Percentiles rank a stretch among this genome's conserved stretches.
These are phyloP conservation scores for Dendrolimus pini DNA, from an alignment of 2,888 invertebrate species.

Conservation along the genomic window DNA sequence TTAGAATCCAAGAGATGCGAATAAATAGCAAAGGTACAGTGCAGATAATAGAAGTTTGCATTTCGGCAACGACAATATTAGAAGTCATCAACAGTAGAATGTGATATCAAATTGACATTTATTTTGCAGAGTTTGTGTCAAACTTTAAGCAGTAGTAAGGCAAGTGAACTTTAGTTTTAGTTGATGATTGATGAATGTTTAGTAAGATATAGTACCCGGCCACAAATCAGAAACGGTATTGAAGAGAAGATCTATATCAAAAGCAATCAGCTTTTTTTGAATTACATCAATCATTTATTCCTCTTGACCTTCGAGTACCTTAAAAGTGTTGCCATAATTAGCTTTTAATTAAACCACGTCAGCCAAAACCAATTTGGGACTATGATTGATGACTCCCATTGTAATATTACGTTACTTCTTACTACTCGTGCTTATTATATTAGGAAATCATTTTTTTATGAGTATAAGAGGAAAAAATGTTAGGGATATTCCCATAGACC, in stretches of 20 bases:
- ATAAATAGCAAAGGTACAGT: too few relatives aligned
- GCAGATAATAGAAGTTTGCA: too few relatives aligned
- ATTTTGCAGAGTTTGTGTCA: too few relatives aligned
- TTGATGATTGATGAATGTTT: too few relatives aligned
- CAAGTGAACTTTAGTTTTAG: too few relatives aligned
- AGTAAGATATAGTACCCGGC: too few relatives aligned
- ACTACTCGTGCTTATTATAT: background rate
- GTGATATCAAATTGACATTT: too few relatives aligned
- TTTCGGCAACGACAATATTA: too few relatives aligned
- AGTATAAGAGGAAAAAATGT: background rate
- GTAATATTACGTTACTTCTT: constrained; percentile 10
- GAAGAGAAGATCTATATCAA: background rate
- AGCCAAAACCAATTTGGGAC: constrained; percentile 21
- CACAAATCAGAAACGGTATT: background rate
- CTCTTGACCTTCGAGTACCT: background rate
- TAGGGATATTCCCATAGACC: too few relatives aligned
- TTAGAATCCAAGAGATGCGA: too few relatives aligned
- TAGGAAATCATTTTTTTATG: background rate
- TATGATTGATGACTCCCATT: constrained; percentile 43
- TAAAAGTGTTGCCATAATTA: constrained; percentile 32
- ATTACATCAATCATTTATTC: background rate
- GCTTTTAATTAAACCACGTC: constrained; percentile 45
- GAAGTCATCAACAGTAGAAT: too few relatives aligned
- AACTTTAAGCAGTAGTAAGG: too few relatives aligned
- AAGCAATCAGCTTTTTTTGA: background rate